Percentiles rank a stretch among this genome's conserved stretches.
Conservation (phyloP, 1,140 invertebrate species). For the Antheraea pernyi region DNA sequence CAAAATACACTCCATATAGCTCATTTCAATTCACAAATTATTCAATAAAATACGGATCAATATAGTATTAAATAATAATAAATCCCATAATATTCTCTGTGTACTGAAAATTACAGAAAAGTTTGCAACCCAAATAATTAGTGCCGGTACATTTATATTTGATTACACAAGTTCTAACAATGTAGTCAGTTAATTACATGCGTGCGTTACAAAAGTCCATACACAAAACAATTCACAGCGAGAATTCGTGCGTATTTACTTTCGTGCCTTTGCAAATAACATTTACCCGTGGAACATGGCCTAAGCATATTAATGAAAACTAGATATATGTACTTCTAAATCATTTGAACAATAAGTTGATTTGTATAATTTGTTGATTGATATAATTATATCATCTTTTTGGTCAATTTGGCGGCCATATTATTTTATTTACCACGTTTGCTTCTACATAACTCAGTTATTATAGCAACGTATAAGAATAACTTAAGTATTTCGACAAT, state of each 20-base stretch:
- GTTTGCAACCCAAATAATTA: background rate
- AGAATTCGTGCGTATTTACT: constrained; percentile 1
- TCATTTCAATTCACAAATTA: background rate
- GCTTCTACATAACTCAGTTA: too few species aligned
- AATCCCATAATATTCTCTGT: background rate
- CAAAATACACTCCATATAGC: too few species aligned
- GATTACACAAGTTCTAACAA: constrained; percentile 1
- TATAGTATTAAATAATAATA: too few species aligned
- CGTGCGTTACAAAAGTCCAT: background rate
- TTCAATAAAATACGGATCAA: background rate
- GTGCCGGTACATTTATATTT: constrained; percentile 1
- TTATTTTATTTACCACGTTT: too few species aligned
- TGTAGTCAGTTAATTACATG: constrained; percentile 1
- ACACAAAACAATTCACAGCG: background rate
- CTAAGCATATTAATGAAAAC: background rate
- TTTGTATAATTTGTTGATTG: background rate
- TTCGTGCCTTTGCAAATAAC: background rate
- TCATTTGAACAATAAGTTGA: background rate
- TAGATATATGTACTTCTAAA: background rate
- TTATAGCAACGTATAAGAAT: too few species aligned
- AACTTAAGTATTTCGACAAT: too few species aligned
- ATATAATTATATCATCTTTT: too few species aligned
- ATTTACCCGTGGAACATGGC: background rate
- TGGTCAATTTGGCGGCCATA: too few species aligned
- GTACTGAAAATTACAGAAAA: background rate